Percentiles rank a stretch among this genome's conserved stretches.
Conservation (phyloP, 2,888 invertebrate species). For the Ichneumoninae sp. region DNA sequence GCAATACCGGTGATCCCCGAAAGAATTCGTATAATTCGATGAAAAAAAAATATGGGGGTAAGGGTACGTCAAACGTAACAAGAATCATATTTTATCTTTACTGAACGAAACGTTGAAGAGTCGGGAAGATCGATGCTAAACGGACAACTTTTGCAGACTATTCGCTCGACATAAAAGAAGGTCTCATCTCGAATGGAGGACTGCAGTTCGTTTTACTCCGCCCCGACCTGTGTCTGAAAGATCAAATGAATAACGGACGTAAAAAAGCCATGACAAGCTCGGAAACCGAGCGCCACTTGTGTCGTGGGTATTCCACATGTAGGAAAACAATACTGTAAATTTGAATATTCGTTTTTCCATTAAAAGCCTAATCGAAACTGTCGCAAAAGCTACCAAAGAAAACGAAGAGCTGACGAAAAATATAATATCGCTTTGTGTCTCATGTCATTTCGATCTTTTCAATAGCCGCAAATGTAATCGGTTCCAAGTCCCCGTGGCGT, state of each 20-base stretch:
- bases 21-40: slow-evolving; percentile 7
- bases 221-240: slow-evolving; percentile 41
- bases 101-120: background rate
- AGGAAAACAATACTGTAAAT: slow-evolving; percentile 48
- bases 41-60: background rate
- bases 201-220: too few relatives aligned
- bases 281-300: slow-evolving; percentile 39
- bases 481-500: slow-evolving; percentile 61
- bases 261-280: slow-evolving; percentile 20
- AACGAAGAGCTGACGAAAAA: slow-evolving; percentile 28
- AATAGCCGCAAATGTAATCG: slow-evolving; percentile 64
- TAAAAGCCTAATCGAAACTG: slow-evolving; percentile 5
- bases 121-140: background rate
- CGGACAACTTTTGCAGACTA: background rate
- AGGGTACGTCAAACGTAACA: background rate
- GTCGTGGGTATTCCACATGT: slow-evolving; percentile 23
- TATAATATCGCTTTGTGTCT: slow-evolving; percentile 54
- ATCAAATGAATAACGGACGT: slow-evolving; percentile 20
- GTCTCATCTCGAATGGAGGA: background rate
- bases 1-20: background rate
- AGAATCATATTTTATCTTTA: background rate
- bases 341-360: slow-evolving; percentile 21
- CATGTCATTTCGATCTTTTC: slow-evolving; percentile 65
- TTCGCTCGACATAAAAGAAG: background rate
- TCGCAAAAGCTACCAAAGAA: slow-evolving; percentile 7